Base-by-base conservation (phyloP, 2,888 invertebrate genomes). In the Biston stratarius region DNA sequence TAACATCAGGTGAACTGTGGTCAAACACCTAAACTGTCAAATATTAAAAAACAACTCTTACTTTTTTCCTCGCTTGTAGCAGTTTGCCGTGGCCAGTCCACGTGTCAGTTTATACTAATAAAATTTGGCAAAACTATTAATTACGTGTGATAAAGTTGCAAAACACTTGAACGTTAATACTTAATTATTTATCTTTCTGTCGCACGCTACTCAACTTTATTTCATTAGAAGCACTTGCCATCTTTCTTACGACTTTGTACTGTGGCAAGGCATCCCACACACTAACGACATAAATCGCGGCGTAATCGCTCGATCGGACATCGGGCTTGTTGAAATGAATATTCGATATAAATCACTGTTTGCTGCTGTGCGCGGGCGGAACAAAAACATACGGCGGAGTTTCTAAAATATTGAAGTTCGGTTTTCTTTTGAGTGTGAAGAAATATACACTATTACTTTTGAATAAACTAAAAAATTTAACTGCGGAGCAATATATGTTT, bases 281-380 rank as follows among this genome's bases (percentile, higher is more conserved):
- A 71, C 72, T 77, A 79, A 81, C 84, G 87, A 88, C 90, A 90
- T 92, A 91, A 92, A 89, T 92, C 88, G 87, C 79, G 80, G 80
- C 76, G 87, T 89, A 89, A 91, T 92, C 91, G 89, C 85, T 77
- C 87, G 85, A 91, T 92, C 92, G 87, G 92, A 91, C 92, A 88
- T 86, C 83, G 80, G 82, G 58, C 86, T 88, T 90, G 90, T 90
- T 91, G 89, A 91, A 92, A 91, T 91, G 90, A 92, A 91, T 91
- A 92, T 92, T 91, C 88, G 86, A 87, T 85, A 91, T 91, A 92
- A 91, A 92, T 91, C 91, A 90, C 86, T 86, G 87, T 88, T 88
- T 84, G 87, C 87, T 87, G 91, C 90, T 83, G 90, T 84, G 84
- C 82, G 74, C 66, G 65, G 74, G 74, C 70, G 73, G 71, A 52